Conservation (phyloP, 2,797 vertebrate genomes). For the Tangara arthus region DNA sequence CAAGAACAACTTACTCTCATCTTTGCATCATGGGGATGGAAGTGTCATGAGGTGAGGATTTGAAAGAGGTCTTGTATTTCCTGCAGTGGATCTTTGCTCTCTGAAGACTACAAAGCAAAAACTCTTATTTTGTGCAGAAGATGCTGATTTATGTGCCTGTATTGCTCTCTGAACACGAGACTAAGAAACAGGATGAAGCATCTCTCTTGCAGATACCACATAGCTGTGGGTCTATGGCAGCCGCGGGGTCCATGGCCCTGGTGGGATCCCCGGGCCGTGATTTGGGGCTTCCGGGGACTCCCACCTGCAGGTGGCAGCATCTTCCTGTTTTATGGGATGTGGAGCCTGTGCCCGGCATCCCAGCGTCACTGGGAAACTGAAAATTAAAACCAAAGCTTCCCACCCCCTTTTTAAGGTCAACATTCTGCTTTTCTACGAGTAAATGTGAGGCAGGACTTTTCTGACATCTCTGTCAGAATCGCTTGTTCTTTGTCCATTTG, state of each 20-base stretch:
- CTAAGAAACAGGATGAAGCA: background rate
- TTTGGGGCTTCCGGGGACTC: background rate
- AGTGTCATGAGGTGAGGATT: background rate
- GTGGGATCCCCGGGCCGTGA: background rate
- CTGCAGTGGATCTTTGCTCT: background rate
- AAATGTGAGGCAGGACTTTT: background rate
- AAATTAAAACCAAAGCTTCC: background rate
- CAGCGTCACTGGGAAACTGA: background rate
- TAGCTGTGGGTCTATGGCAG: rapidly evolving
- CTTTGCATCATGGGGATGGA: background rate
- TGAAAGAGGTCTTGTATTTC: background rate
- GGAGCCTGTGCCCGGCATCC: background rate
- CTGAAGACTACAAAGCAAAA: background rate
- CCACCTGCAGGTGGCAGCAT: conserved; percentile 76
- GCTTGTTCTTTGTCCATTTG: background rate
- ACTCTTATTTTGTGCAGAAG: background rate
- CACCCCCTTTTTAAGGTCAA: background rate
- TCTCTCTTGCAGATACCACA: rapidly evolving
- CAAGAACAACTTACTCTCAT: background rate
- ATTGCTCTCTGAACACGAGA: background rate
- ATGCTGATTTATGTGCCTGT: background rate
- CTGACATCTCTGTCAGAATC: background rate
- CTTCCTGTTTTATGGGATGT: conserved; percentile 50
- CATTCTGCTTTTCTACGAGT: background rate
- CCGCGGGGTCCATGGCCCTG: rapidly evolving